Conservation (phyloP, 2,113 vertebrate genomes). For the Rhinoderma darwinii region DNA sequence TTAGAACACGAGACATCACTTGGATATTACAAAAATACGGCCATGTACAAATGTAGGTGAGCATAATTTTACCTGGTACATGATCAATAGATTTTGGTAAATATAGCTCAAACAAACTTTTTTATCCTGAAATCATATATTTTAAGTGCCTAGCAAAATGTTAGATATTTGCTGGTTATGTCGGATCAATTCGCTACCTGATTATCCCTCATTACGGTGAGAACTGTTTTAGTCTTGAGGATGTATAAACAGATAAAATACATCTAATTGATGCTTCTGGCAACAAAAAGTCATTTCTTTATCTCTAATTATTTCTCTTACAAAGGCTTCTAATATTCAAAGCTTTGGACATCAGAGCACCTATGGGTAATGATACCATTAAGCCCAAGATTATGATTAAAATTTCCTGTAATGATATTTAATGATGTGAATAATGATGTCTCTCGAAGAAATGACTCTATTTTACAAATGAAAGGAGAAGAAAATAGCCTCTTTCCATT, state of each 20-base stretch:
- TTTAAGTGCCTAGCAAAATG: not conserved
- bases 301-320: slow-evolving; percentile 51
- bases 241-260: slow-evolving; percentile 40
- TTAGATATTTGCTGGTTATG: slow-evolving; percentile 9
- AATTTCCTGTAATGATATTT: slow-evolving; percentile 53
- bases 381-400: slow-evolving; percentile 56
- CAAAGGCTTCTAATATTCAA: slow-evolving; percentile 43
- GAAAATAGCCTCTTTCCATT: slow-evolving; percentile 31
- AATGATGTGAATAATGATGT: slow-evolving; percentile 60
- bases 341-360: slow-evolving; percentile 56
- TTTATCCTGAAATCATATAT: not conserved
- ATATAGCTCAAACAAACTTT: not conserved
- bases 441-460: slow-evolving; percentile 52
- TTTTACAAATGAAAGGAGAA: slow-evolving; percentile 51
- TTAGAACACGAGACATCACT: not conserved
- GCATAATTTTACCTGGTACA: not conserved
- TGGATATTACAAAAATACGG: not conserved
- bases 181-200: slow-evolving; percentile 10
- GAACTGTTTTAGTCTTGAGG: slow-evolving; percentile 4
- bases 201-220: not conserved
- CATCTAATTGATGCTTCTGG: slow-evolving; percentile 54
- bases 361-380: slow-evolving; percentile 57
- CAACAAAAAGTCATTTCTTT: slow-evolving; percentile 43
- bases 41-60: not conserved
- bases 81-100: not conserved